A percentile compares a stretch with the other conserved stretches of the same genome.
Evolutionary conservation across 2,888 invertebrate species (phyloP).

Genomic region (Antheraea yamamai): DNA sequence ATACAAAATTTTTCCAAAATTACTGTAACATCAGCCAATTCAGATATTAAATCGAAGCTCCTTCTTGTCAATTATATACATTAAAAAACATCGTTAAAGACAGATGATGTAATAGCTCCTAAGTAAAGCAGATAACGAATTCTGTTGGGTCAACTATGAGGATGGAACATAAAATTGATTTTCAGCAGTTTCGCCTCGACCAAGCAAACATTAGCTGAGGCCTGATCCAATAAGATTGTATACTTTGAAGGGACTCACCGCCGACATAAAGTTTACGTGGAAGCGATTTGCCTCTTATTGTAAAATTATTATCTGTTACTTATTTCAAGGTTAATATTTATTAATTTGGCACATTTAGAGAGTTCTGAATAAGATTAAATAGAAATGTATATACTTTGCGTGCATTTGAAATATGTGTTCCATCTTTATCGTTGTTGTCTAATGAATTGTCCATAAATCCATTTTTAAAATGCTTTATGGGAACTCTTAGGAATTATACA

Average conservation of each 20-base stretch:
- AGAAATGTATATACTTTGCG: no score
- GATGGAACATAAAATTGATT: constrained; percentile 59
- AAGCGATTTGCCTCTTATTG: constrained; percentile 17
- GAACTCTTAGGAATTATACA: no score
- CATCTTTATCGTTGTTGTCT: no score
- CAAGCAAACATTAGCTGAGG: constrained; percentile 58
- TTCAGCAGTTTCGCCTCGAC: constrained; percentile 58
- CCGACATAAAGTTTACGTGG: constrained; percentile 37
- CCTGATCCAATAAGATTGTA: constrained; percentile 69
- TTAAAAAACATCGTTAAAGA: neutral
- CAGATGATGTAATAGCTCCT: constrained; percentile 34
- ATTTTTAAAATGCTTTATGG: no score
- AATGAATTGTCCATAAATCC: no score
- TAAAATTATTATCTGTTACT: neutral
- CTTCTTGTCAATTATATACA: neutral
- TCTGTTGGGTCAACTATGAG: constrained; percentile 51
- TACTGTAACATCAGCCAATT: neutral
- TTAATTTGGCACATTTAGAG: neutral
- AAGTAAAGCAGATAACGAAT: constrained; percentile 43
- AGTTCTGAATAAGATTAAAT: neutral
- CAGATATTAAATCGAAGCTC: neutral
- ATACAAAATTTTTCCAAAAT: no score
- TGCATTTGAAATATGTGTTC: no score
- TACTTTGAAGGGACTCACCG: constrained; percentile 53
- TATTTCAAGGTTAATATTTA: neutral